Base-by-base conservation (phyloP, 2,888 invertebrate species). In the Athripsodes cinereus region DNA sequence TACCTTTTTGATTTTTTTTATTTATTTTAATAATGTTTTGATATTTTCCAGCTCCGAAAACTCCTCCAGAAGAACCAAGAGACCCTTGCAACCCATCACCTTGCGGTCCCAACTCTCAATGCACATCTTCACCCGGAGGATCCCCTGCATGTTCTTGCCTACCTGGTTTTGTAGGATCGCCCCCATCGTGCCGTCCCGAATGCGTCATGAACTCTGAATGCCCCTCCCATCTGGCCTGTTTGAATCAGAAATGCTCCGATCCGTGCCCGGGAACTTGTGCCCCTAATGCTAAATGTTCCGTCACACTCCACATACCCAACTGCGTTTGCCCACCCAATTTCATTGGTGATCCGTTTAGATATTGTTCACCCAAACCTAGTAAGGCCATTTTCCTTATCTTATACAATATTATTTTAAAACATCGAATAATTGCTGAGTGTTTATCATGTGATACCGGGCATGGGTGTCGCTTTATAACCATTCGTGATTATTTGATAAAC, bases 251-350 rank as follows among this genome's bases (percentile, higher is more conserved):
- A 66, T 88, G 88, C 67, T 77, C 78, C 59, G 84, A 88, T 68
- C 87, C 88, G 31, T 88, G 91, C 66, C 84, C 85, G 13, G 90
- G 89, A 52, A 82, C 86, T 52, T 92, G 92, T 67, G 92, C 91
- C 18, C 76, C 81, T 51, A 85, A 84, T 68, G 87, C 90, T 1
- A 72, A 82, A 63, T 92, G 92, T 67, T 81, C 83, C 66, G 86
- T 87, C 13, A 81, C 85, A 21, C 82, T 85, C 64, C 91, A 91
- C 68, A 79, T 85, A 49, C 88, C 92, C n/a, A 83, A 85, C 64
- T 93, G 93, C 70, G 80, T 82, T 22, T 91, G 90, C 66, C 81
- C 82, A 26, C 66, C 73, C 49, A 82, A 83, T 63, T 87, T 83
- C 69, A 81, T 82, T 47, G 90, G 90, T 22, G 86, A 90, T 79